Percentiles rank a stretch among this genome's conserved stretches.
Conservation (phyloP, 2,113 vertebrate genomes). For the Macquaria australasica region DNA sequence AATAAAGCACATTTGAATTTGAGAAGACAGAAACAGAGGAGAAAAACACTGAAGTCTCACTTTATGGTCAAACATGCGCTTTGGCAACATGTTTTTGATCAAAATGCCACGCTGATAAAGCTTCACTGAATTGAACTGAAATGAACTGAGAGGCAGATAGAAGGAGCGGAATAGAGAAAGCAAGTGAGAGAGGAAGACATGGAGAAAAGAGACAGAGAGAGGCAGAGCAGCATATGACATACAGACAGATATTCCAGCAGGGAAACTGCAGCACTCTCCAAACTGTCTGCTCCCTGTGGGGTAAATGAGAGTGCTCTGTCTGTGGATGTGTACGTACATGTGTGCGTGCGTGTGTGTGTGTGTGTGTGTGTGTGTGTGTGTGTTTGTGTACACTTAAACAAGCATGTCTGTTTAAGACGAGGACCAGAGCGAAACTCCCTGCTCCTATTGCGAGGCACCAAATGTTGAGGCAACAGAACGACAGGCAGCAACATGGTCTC, state of each 20-base stretch:
- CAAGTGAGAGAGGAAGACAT: not conserved
- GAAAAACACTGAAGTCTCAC: not conserved
- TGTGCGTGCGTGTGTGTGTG: not conserved
- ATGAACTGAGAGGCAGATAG: slow-evolving; percentile 8
- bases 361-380: not conserved
- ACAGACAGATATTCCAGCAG: slow-evolving; percentile 30
- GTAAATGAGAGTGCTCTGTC: slow-evolving; percentile 29
- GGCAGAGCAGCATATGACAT: not conserved
- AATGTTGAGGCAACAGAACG: slow-evolving; percentile 37
- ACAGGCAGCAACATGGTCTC: slow-evolving; percentile 14
- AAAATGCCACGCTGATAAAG: slow-evolving; percentile 15
- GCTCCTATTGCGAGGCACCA: slow-evolving; percentile 21
- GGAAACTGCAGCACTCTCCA: slow-evolving; percentile 22
- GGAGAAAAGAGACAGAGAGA: not conserved
- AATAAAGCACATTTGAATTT: not conserved
- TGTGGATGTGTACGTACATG: slow-evolving; percentile 6
- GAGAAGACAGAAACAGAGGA: not conserved
- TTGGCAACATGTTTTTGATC: slow-evolving; percentile 13
- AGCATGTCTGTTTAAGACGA: slow-evolving; percentile 19
- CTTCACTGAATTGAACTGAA: not conserved
- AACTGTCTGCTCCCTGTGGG: slow-evolving; percentile 47
- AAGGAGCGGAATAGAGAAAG: not conserved
- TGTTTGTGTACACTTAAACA: slow-evolving; percentile 19
- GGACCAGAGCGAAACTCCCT: slow-evolving; percentile 10
- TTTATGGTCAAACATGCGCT: not conserved